Base-by-base conservation (phyloP, 2,888 invertebrate genomes). In the Idaea dimidiata region DNA sequence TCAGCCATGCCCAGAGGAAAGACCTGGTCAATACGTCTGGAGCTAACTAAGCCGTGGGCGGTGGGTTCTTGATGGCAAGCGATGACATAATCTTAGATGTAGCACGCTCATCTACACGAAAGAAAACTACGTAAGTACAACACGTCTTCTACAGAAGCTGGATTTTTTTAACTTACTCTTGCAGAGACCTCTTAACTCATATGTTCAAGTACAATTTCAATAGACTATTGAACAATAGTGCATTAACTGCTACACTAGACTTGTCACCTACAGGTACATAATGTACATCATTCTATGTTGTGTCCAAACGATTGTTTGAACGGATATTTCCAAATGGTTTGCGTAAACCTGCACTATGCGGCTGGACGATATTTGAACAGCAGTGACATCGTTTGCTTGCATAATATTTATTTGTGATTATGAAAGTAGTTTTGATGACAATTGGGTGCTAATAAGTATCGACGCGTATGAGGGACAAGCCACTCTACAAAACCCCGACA, bases 341-440 rank as follows among this genome's bases (percentile, higher is more conserved):
- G 43, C 43, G 43, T 14, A 43, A 43, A 43, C 43, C 43, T 43
- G 43, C 43, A 43, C 43, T 14, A 8, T 3, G 14, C 43, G 43
- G 43, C 43, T 43, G 43, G 43, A 43, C 14, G 43, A 65, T 65
- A 63, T 65, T 65, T 60, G 62, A 58, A 55, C 55, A 62, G 18
- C 55, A 53, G 58, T 53, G 60, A 65, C 57, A 62, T 62, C 62
- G 60, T 53, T 62, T 58, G 57, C 64, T 65, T 65, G 62, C 65
- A 60, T 65, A 62, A 65, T 61, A 58, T 65, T 62, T 61, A 59
- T 65, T 62, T 62, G 54, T 43, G 14, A 43, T 43, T 8, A 43
- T 43, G 43, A 43, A 43, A 43, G 43, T 43, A 14, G 8, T 43
- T 43, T 43, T 43, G 43, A 43, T 14, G 43, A 43, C 43, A 14